Base-by-base conservation (phyloP, 1,140 invertebrate species). In the Neodiprion pinetum region DNA sequence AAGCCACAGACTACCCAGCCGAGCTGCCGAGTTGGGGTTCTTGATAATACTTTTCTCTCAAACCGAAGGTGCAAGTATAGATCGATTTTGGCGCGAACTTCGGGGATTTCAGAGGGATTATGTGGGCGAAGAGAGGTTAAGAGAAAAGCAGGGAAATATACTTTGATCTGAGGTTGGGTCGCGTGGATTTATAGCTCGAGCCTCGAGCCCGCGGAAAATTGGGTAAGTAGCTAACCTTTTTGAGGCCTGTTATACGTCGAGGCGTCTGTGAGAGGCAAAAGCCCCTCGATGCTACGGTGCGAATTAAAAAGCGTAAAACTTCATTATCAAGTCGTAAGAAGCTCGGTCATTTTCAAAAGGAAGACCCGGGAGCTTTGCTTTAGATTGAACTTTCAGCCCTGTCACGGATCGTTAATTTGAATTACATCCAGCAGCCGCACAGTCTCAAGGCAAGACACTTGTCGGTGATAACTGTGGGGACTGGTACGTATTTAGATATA, bases 291-390 rank as follows among this genome's bases (percentile, higher is more conserved):
- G 53, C 11, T 61, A 61, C n/a, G n/a, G 53, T 61, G 53, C 53
- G n/a, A 61, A 11, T 61, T 61, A 61, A 61, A 14, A 61, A 61
- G 53, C 53, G 53, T 61, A 61, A 61, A 61, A 61, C 53, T 61
- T 61, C 11, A 9, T 61, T 61, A 61, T 61, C n/a, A 61, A 17
- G n/a, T 8, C 11, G 28, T 40, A 40, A 40, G 28, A 40, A 40
- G 28, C 28, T 40, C 28, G 28, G 28, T 40, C 28, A 40, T 40
- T 40, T 40, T 40, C 28, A 40, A 40, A 5, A 40, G 28, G 28
- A 40, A 40, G 28, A 40, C 2, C 28, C 1, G 28, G 28, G 28
- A 40, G 28, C 28, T 40, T 40, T 40, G 28, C 28, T 40, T 40
- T 40, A 40, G 28, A 40, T 40, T 40, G 28, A 5, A 40, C 28